Evolutionary conservation across 2,888 invertebrate species (phyloP).

Genomic region (Trimorus sp.): DNA sequence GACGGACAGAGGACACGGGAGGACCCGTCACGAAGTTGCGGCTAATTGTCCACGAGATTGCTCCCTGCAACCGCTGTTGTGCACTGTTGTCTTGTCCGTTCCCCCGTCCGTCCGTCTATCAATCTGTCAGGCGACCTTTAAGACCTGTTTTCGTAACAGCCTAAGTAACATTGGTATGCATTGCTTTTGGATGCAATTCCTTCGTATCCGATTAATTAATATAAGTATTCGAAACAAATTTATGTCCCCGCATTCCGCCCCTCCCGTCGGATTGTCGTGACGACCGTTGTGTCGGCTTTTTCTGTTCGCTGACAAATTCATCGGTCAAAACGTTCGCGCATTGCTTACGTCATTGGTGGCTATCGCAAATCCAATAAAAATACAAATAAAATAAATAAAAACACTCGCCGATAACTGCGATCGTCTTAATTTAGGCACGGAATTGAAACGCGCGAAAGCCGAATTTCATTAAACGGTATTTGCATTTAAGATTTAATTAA

Average conservation of each 20-base stretch:
- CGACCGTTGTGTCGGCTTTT: conserved; percentile 32
- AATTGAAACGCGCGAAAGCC: not conserved
- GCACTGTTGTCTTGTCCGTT: conserved; percentile 66
- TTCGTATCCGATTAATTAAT: conserved; percentile 62
- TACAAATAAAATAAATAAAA: too few relatives aligned
- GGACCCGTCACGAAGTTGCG: conserved; percentile 80
- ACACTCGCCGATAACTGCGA: too few relatives aligned
- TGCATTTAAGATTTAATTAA: too few relatives aligned
- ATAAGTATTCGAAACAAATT: conserved; percentile 57
- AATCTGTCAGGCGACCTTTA: conserved; percentile 65
- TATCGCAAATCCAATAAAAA: too few relatives aligned
- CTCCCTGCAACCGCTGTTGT: conserved; percentile 74
- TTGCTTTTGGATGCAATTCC: conserved; percentile 56
- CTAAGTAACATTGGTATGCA: conserved; percentile 60
- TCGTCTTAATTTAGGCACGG: too few relatives aligned
- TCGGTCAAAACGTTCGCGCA: too few relatives aligned
- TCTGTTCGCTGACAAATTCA: conserved; percentile 49
- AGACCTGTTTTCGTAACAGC: conserved; percentile 59
- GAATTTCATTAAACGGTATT: not conserved
- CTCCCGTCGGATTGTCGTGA: conserved; percentile 28
- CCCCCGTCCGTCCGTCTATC: conserved; percentile 65
- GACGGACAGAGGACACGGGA: conserved; percentile 70
- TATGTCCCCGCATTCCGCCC: conserved; percentile 30
- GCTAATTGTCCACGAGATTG: conserved; percentile 81
- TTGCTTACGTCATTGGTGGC: too few relatives aligned